Base-by-base conservation (phyloP, 1,140 invertebrate genomes). In the Adoxophyes honmai region DNA sequence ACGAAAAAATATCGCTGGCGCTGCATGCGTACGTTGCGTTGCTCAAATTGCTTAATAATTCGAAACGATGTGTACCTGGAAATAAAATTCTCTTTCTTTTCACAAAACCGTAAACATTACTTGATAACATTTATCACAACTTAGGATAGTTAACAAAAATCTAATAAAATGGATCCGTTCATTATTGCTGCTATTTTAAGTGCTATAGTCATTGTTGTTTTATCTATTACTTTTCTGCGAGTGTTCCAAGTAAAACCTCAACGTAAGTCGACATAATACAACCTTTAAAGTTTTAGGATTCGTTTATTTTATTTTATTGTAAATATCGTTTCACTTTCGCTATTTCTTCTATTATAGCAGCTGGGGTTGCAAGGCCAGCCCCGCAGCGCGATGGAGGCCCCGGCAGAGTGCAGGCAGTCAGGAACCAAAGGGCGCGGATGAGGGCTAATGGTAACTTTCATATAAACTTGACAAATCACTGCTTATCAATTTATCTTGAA, bases 381-480 rank as follows among this genome's bases (percentile, higher is more conserved):
- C 76, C 62, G 0, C 78, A 75, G 38, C 68, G 83, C 64, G 90
- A 92, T 81, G 91, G 90, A 13, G 87, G 88, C 0, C 90, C 90
- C 10, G 82, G 92, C 39, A 82, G 92, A 64, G 91, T 91, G 4
- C 91, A 92, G 72, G 89, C 91, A 44, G 91, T 91, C 5, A 85
- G 92, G 48, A 93, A 92, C 78, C 91, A 92, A 68, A 90, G 92
- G 35, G 92, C 92, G 53, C 76, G 92, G 13, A 88, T 93, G 76
- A 86, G 91, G 80, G 90, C 90, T 9, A 91, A 91, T 85, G 91
- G 91, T 91, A 85, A 66, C 44, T 53, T 10, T 51, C 21, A 59
- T 10, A 16, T 38, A 18, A 36, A 64, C 34, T 52, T 8, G 4
- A 42, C 3, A 16, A 8, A 14, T 15, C 3, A 42, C 7, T n/a